phyloP scores from a whole-genome alignment of 2,888 invertebrate species.

The Aricia artaxerxes region DNA sequence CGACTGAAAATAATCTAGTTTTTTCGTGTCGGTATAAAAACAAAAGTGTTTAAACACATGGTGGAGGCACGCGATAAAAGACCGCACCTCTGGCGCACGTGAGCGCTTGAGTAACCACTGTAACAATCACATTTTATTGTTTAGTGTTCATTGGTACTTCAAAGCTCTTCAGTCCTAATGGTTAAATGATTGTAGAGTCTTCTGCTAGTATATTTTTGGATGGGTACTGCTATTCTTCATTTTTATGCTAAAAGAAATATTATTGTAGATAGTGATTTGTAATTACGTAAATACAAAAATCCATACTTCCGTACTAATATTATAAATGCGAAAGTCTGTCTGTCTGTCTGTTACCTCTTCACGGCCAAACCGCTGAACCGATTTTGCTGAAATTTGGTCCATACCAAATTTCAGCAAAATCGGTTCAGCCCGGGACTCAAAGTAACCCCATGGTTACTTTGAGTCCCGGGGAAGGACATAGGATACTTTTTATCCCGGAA shows the following conservation, averaged over 20 bases:
- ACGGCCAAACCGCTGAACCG: no score
- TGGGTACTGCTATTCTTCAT: background rate
- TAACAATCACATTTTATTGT: conserved; percentile 39
- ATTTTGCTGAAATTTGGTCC: no score
- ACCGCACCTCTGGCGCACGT: conserved; percentile 40
- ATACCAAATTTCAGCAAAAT: no score
- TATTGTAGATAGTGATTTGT: no score
- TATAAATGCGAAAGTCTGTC: no score
- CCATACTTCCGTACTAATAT: no score
- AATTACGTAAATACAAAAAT: no score
- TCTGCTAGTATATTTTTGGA: background rate
- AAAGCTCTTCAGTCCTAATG: background rate
- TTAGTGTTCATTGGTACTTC: conserved; percentile 22
- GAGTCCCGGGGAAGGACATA: no score
- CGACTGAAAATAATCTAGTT: background rate
- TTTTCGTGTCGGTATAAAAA: conserved; percentile 22
- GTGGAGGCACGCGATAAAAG: conserved; percentile 31
- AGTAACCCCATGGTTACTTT: no score
- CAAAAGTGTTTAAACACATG: conserved; percentile 26
- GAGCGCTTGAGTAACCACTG: conserved; percentile 43
- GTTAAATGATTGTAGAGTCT: background rate
- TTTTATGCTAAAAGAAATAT: background rate
- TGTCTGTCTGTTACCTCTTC: no score
- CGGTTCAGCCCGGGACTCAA: no score
- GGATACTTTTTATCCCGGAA: no score